Evolutionary conservation across 2,888 invertebrate genomes (phyloP).

Genomic region (Pemphredon lugubris): DNA sequence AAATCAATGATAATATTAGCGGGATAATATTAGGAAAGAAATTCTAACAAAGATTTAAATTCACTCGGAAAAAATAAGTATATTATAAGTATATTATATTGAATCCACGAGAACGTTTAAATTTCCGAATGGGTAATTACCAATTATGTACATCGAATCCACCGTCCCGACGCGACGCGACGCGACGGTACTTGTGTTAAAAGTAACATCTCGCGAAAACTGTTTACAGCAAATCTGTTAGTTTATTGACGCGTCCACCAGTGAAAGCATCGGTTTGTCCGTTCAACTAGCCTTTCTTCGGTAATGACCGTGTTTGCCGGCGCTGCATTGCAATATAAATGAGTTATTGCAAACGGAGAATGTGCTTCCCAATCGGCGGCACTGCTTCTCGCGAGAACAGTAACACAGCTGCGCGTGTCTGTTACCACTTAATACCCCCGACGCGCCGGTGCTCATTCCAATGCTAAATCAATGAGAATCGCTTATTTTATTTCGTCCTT

Average conservation of each 20-base stretch:
- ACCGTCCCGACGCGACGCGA: too few species aligned
- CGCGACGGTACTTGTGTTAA: too few species aligned
- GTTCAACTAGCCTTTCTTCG: conserved; percentile 34
- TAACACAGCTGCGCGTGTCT: not conserved
- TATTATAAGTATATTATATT: too few species aligned
- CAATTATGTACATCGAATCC: too few species aligned
- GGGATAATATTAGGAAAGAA: too few species aligned
- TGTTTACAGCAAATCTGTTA: conserved; percentile 1
- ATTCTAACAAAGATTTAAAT: too few species aligned
- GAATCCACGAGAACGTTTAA: too few species aligned
- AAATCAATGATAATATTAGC: too few species aligned
- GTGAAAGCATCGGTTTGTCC: conserved; percentile 39
- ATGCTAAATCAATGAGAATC: conserved; percentile 49
- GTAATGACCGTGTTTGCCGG: conserved; percentile 4
- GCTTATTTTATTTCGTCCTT: conserved; percentile 48
- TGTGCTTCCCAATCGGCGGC: conserved; percentile 16
- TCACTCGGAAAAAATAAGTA: too few species aligned
- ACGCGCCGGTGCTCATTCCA: conserved; percentile 35
- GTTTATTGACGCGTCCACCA: conserved; percentile 16
- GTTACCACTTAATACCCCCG: conserved; percentile 23
- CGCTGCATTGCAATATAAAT: conserved; percentile 30
- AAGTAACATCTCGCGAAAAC: not conserved
- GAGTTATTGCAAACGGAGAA: conserved; percentile 33
- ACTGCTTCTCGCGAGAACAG: not conserved
- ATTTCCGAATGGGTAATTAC: too few species aligned